Conservation (phyloP, 1,140 invertebrate species). For the Orchestia grillus region DNA sequence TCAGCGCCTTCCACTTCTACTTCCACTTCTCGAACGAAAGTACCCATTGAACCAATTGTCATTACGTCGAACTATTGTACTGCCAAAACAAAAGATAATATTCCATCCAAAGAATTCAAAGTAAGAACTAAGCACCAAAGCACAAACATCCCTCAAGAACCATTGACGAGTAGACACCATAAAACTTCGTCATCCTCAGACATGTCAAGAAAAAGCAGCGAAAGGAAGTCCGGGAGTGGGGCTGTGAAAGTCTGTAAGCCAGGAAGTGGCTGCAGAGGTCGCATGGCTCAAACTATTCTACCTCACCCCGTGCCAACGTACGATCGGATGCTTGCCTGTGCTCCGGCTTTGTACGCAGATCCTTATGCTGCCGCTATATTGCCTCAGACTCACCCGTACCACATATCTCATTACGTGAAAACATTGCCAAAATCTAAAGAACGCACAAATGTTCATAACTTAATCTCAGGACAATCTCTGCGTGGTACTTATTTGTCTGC, state of each 20-base stretch:
- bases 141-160: constrained; percentile 27
- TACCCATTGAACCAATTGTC: constrained; percentile 15
- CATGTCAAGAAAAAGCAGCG: constrained; percentile 34
- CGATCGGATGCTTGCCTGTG: constrained; percentile 10
- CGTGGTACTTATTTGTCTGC: not conserved
- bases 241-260: constrained; percentile 25
- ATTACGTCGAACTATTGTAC: not conserved
- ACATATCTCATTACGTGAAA: constrained; percentile 19
- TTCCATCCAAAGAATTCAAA: constrained; percentile 34
- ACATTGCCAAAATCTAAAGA: constrained; percentile 21
- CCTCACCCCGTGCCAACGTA: not conserved
- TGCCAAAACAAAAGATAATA: not conserved
- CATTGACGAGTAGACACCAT: not conserved
- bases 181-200: constrained; percentile 43
- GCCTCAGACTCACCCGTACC: constrained; percentile 9
- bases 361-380: not conserved
- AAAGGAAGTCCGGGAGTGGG: not conserved
- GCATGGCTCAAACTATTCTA: constrained; percentile 19
- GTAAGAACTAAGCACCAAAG: constrained; percentile 37
- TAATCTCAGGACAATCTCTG: constrained; percentile 24
- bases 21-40: not conserved
- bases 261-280: constrained; percentile 37
- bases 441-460: constrained; percentile 21
- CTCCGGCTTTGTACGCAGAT: not conserved
- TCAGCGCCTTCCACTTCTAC: not conserved